Base-by-base conservation (phyloP, 2,888 invertebrate genomes). In the Drosophila pseudotalamancana region DNA sequence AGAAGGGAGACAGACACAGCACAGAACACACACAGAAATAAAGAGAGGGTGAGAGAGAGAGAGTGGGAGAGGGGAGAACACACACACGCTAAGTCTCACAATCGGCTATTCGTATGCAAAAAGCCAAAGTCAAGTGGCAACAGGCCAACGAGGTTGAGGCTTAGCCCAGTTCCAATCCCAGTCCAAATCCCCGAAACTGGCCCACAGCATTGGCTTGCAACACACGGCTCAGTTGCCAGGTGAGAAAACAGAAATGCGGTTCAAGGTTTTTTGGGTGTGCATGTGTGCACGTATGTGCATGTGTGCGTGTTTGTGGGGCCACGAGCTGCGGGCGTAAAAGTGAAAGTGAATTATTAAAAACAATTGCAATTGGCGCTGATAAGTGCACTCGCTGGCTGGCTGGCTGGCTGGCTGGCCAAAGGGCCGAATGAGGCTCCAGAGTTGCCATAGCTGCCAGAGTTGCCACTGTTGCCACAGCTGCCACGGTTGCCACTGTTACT, bases 341-440 rank as follows among this genome's bases (percentile, higher is more conserved):
- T 72, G 79, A 82, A 81, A 82, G 83, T 82, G 70, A 78, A 79
- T 75, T 85, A 76, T 79, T 75, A 70, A 75, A 68, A 64, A 76
- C 79, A 85, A 85, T 85, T 85, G 86, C 82, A 78, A 78, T 78
- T 75, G 85, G 42, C 46, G 69, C 50, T 64, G 70, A 67, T 74
- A 69, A 71, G 56, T 67, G 59, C 63, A 60, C 51, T 51, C 66
- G 18, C 51, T 43, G 27, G 12, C 34, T 12, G 4, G 14, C 25
- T 18, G 45, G 18, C 51, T 43, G 27, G 12, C 34, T 12, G 4
- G 14, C 25, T 18, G 45, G n/a, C n/a, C n/a, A 34, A 23, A n/a
- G n/a, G 23, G 32, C 11, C 11, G 16, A 27, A 23, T 40, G 35
- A 14, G 56, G 19, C n/a, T n/a, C n/a, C n/a, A n/a, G n/a, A n/a